Percentiles rank a stretch among this genome's conserved stretches.
These are phyloP conservation scores for Lycocerus yunnanus DNA, from an alignment of 2,888 invertebrate genomes.

Conservation along the genomic window DNA sequence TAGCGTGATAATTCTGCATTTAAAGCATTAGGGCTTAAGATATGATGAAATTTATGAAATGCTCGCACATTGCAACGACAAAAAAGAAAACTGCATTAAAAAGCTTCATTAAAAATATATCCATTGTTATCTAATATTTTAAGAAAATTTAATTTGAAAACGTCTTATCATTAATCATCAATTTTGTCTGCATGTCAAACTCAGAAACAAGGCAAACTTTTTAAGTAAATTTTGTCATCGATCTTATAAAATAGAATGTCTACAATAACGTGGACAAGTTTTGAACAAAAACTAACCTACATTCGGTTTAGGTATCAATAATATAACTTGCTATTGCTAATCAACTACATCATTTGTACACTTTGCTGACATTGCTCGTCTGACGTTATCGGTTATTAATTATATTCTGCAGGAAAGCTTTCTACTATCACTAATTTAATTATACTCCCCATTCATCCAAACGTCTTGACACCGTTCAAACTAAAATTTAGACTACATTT, in stretches of 20 bases:
- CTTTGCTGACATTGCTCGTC: constrained; percentile 7
- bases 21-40: constrained; percentile 8
- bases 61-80: not conserved
- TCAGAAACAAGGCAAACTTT: constrained; percentile 26
- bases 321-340: constrained; percentile 3
- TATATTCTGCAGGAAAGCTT: constrained; percentile 19
- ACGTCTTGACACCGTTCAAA: not conserved
- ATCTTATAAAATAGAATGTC: constrained; percentile 8
- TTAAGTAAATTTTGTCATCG: constrained; percentile 21
- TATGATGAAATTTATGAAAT: constrained; percentile 7
- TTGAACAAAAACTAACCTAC: constrained; percentile 15
- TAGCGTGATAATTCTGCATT: constrained; percentile 20
- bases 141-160: constrained; percentile 13
- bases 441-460: constrained; percentile 8
- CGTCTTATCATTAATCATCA: constrained; percentile 11
- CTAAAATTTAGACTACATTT: not conserved
- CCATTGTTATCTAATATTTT: not conserved
- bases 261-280: not conserved
- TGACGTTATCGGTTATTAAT: constrained; percentile 22
- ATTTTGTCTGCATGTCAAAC: constrained; percentile 21
- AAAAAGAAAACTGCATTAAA: not conserved
- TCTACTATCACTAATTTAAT: constrained; percentile 18
- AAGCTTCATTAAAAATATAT: not conserved
- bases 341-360: constrained; percentile 16
- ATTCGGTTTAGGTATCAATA: constrained; percentile 14